Base-by-base conservation (phyloP, 2,888 invertebrate genomes). In the Lithophane socia region DNA sequence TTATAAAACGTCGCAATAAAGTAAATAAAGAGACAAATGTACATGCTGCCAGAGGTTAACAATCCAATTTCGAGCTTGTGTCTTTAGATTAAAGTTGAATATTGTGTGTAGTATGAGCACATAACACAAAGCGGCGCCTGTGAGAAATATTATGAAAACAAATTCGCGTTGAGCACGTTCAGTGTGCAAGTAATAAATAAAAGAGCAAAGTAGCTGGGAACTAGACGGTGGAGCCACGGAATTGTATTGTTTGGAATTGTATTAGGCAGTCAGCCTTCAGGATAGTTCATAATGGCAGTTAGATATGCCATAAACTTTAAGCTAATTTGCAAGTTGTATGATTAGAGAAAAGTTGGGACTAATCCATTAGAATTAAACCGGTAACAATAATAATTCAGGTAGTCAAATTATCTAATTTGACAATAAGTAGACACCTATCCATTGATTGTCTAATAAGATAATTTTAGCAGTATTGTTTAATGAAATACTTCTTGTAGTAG, bases 121-220 rank as follows among this genome's bases (percentile, higher is more conserved):
- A 93, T 94, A 94, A 93, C 90, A 91, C 90, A 91, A 83, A 82
- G 79, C 91, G 91, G 90, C 83, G 90, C 91, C 92, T 89, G 92
- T 89, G 92, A 94, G 95, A 95, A 96, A 96, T 96, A 96, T 96
- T 96, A 96, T 96, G 96, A 95, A 95, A 96, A 96, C 96, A 96
- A 96, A 96, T 96, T 96, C 95, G 93, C 92, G 94, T 94, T 94
- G 95, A 95, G 95, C 96, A 96, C 96, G 96, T 96, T 94, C 94
- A 92, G 93, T 93, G 95, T 92, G 93, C 93, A 92, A 94, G 96
- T 95, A 95, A 96, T 96, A 96, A 96, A 96, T 96, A 96, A 95
- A 91, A 93, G 93, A 93, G 92, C 91, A 94, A 92, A 94, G 93
- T 91, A 92, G 87, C 87, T 91, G 88, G 90, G 82, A 89, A 91